These are phyloP conservation scores for Petrocephalus zakoni DNA, from an alignment of 2,113 vertebrate species.

Conservation along the genomic window DNA sequence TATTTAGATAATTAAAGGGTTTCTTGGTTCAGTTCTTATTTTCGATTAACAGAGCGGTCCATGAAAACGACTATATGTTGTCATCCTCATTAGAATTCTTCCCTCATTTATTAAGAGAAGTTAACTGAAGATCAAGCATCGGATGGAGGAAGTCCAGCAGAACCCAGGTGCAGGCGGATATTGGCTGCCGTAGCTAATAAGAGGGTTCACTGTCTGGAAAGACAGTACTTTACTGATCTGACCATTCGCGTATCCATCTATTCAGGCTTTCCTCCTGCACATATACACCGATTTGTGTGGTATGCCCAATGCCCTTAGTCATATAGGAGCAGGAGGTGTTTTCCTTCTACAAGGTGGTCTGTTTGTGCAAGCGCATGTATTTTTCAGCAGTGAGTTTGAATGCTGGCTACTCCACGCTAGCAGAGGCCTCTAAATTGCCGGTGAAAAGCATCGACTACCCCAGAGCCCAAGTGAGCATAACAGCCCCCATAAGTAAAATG, in stretches of 20 bases:
- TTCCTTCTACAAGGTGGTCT: not conserved
- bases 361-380: not conserved
- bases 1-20: not conserved
- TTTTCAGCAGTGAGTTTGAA: conserved; percentile 1
- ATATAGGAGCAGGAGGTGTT: not conserved
- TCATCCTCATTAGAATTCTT: conserved; percentile 18
- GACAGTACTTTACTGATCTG: conserved; percentile 35
- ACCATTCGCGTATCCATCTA: conserved; percentile 15
- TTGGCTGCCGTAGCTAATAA: conserved; percentile 26
- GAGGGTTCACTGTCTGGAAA: conserved; percentile 35
- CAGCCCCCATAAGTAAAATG: not conserved
- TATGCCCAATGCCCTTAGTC: not conserved
- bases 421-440: not conserved
- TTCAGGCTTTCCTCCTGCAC: not conserved
- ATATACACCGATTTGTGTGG: conserved; percentile 1
- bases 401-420: not conserved
- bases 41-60: not conserved
- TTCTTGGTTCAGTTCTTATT: not conserved
- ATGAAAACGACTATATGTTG: not conserved
- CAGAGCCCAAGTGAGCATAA: not conserved
- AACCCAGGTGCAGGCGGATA: conserved; percentile 40
- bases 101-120: conserved; percentile 16
- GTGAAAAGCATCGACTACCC: not conserved
- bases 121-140: conserved; percentile 26
- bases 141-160: conserved; percentile 33